Base-by-base conservation (phyloP, 1,140 invertebrate species). In the Euschistus heros region DNA sequence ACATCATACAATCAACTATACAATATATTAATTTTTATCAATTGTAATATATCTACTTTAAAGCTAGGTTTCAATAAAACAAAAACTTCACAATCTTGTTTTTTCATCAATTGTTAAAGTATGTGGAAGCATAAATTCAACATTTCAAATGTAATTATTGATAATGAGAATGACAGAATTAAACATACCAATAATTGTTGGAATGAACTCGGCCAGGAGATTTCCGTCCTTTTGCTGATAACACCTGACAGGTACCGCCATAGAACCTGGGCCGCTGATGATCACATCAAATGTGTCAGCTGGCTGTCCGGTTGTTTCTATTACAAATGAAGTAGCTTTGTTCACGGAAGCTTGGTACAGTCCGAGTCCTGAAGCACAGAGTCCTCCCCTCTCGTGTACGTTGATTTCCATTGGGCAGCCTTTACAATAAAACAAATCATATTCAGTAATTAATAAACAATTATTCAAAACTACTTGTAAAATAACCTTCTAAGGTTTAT, bases 221-320 rank as follows among this genome's bases (percentile, higher is more conserved):
- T 92, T 88, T 14, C 92, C 92, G 71, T 95, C 93, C 75, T 95
- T 92, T 68, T 95, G 95, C 75, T 95, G 92, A 75, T 96, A 97
- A 76, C 94, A 97, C 63, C 89, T 80, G 1, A 97, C 93, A 0
- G 94, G 92, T 24, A 98, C 82, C 0, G 93, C 92, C 69, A 90
- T 86, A 8, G 93, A 89, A 44, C 86, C 88, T 0, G 95, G 92
- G 15, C 94, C 89, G 0, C 85, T 79, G 13, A 94, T 87, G 0
- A 94, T 86, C 0, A 94, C 91, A 74, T 95, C 92, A 72, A 96
- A 94, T 72, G 94, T 90, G 67, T 91, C 82, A 0, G 90, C 89
- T 6, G 89, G 84, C 26, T 86, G 80, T 15, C 91, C 90, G 0
- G 91, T 79, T 0, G 91, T 94, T 72, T 94, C 91, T 61, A 95